Conservation (phyloP, 2,797 vertebrate genomes). For the Danio kyathit region DNA sequence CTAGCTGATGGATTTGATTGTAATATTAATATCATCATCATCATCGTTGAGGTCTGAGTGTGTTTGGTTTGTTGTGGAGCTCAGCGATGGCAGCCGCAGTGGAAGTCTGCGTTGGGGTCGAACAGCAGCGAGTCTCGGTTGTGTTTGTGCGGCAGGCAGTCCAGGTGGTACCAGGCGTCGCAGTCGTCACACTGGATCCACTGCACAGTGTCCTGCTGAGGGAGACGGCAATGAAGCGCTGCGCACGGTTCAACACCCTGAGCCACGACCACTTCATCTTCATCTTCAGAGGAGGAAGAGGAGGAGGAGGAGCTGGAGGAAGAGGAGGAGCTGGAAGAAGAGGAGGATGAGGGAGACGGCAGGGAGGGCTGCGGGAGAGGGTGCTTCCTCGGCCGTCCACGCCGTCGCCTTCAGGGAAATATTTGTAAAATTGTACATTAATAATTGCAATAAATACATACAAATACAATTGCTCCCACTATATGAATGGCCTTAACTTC, state of each 20-base stretch:
- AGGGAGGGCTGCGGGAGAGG: slow-evolving; percentile 75
- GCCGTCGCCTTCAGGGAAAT: slow-evolving; percentile 74
- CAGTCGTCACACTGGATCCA: slow-evolving; percentile 92
- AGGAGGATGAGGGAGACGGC: slow-evolving; percentile 75
- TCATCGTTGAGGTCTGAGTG: neutral
- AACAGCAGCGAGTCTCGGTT: slow-evolving; percentile 76
- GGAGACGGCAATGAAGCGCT: slow-evolving; percentile 77
- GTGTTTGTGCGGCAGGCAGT: slow-evolving; percentile 79
- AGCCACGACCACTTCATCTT: slow-evolving; percentile 34
- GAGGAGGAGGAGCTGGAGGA: slow-evolving; percentile 70
- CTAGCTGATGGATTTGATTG: neutral
- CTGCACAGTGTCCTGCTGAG: slow-evolving; percentile 88
- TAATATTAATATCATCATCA: neutral
- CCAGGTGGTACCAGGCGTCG: slow-evolving; percentile 86
- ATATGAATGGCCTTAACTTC: too few relatives aligned
- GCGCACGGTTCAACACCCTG: slow-evolving; percentile 81
- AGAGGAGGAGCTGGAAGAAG: slow-evolving; percentile 73
- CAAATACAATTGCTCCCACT: too few relatives aligned
- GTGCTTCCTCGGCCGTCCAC: slow-evolving; percentile 84
- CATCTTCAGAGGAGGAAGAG: slow-evolving; percentile 67
- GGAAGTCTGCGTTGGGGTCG: slow-evolving; percentile 85
- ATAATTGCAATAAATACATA: slow-evolving; percentile 40
- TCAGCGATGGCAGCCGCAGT: slow-evolving; percentile 78
- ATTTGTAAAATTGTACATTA: neutral
- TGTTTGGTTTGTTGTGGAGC: neutral